Base-by-base conservation (phyloP, 2,888 invertebrate species). In the Plebejus melissa region DNA sequence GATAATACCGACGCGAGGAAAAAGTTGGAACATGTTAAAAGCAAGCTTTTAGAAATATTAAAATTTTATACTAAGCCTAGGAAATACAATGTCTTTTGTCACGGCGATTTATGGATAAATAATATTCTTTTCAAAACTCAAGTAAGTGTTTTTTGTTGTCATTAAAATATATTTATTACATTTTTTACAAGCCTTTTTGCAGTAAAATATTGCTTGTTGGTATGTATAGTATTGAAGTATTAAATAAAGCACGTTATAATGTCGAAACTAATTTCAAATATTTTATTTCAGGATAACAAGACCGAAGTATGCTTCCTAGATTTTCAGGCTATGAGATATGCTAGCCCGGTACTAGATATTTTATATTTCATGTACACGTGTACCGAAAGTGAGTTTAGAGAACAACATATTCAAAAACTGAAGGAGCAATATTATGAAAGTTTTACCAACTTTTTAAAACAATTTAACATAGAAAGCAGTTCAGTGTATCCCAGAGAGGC, bases 91-190 rank as follows among this genome's bases (percentile, higher is more conserved):
- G 91, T 90, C 16, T 81, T 93, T 50, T 91, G 91, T 78, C 93
- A 93, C 74, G 91, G 92, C 36, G 92, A 93, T 79, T 90, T 86
- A 78, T 92, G 92, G 91, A 84, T 89, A 4, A 90, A 89, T 78
- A 89, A 90, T 78, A 86, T 89, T 77, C 80, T 90, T 54, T 88
- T 90, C 77, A 86, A 86, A 79, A 77, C 83, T 74, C 81, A 86
- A 80, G 90, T 90, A 79, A 80, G 84, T 77, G 46, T 36, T 54
- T 36, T 38, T 65, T n/a, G 58, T 5, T 58, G 13, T 16, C 32
- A 65, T 32, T 65, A 60, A 65, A 32, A 32, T 32, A 65, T 65
- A 16, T n/a, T 4, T 13, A 72, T 28, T 50, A 28, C 1, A 41
- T 16, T 72, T 13, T 54, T 11, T 11, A 7, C 16, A 54, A 16